Base-by-base conservation (phyloP, 2,888 invertebrate genomes). In the Agrochola litura region DNA sequence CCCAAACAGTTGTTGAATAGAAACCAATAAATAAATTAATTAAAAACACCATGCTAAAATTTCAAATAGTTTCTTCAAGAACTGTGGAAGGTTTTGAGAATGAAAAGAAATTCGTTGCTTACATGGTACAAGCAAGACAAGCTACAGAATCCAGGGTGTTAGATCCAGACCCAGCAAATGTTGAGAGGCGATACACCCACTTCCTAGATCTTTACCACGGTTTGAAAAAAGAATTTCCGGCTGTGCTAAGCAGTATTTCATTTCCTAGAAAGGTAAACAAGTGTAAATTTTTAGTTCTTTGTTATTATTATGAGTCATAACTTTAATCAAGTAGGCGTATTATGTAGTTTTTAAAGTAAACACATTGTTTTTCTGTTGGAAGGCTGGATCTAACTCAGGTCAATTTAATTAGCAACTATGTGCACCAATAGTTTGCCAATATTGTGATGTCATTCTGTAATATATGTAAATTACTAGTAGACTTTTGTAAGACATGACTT, bases 101-200 rank as follows among this genome's bases (percentile, higher is more conserved):
- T 68, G 97, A 97, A 82, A 98, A 98, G 89, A 98, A 98, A 89
- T 97, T 97, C 94, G 98, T 98, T 14, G 97, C 98, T 0, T 98
- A 98, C 85, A 97, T 97, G 90, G 90, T 98, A 73, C 97, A 97
- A 92, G 97, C 98, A 54, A 95, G 97, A 60, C 97, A 97, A 89
- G 97, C 97, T n/a, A 94, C 95, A 30, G 95, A 93, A 84, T 85
- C 90, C 6, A 89, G 89, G 6, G 86, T 90, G 25, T 94, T 92
- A 82, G 98, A 98, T 93, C 92, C 96, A 56, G 97, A 97, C 83
- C 97, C 98, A 30, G 97, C 97, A 0, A 97, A 97, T 80, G 97
- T 98, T 68, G 98, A 98, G 89, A 95, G 98, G 72, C 96, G 98
- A 86, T 98, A 98, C 92, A 98, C 98, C 12, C 97, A 98, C 88